Evolutionary conservation across 2,113 vertebrate genomes (phyloP).

Genomic region (Melanerpes aurifrons): DNA sequence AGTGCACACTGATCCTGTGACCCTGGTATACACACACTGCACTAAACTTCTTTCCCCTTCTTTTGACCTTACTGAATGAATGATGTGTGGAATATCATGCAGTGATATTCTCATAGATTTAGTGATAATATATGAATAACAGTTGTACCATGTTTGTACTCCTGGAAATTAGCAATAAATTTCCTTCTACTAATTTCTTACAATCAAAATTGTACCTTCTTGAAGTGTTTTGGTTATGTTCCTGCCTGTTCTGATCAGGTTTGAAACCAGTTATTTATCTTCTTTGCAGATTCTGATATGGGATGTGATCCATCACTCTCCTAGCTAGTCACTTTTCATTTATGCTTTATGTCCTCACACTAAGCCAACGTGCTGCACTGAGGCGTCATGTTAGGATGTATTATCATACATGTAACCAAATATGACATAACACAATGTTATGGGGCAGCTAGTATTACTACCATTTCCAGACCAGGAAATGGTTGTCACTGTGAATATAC

Average conservation of each 20-base stretch:
- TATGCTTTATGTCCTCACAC: background rate
- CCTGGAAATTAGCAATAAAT: background rate
- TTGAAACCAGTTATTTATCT: background rate
- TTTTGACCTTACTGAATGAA: background rate
- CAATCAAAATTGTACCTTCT: background rate
- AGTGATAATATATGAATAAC: background rate
- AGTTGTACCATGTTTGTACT: background rate
- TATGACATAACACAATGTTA: background rate
- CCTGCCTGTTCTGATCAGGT: background rate
- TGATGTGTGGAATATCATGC: accelerated
- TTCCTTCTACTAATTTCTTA: background rate
- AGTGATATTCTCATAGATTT: background rate
- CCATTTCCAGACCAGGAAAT: constrained; percentile 41
- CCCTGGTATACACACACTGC: background rate
- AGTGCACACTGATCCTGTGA: background rate
- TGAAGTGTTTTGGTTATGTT: background rate
- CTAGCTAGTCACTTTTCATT: constrained; percentile 1
- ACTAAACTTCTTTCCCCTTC: background rate
- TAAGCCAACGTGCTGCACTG: background rate
- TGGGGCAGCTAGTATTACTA: constrained; percentile 36
- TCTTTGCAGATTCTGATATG: background rate
- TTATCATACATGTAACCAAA: background rate
- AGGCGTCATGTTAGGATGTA: background rate
- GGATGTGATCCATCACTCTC: background rate
- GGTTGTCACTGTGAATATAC: constrained; percentile 35